These are phyloP conservation scores for Tipula vernalis DNA, from an alignment of 2,888 invertebrate species.

Conservation along the genomic window DNA sequence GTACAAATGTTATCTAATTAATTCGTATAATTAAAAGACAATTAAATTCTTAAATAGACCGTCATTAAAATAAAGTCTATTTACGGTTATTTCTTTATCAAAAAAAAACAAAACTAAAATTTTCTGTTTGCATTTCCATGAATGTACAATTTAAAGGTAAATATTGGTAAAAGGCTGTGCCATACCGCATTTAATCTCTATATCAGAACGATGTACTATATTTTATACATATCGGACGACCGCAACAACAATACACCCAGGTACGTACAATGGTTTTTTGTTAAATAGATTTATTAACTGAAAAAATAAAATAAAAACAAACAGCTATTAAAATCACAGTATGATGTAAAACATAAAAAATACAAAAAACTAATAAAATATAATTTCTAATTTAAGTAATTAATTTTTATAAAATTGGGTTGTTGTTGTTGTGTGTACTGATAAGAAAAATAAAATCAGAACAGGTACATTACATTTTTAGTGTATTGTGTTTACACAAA, in stretches of 20 bases:
- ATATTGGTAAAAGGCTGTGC: background rate
- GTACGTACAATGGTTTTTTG: background rate
- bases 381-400: background rate
- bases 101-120: background rate
- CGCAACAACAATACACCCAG: background rate
- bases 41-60: background rate
- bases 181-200: background rate
- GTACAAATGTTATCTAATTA: background rate
- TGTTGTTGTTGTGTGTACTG: background rate
- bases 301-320: background rate
- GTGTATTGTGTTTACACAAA: too few species aligned
- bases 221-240: background rate
- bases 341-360: background rate
- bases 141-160: background rate
- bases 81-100: background rate
- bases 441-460: background rate
- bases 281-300: background rate
- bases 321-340: background rate
- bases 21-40: background rate
- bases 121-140: background rate
- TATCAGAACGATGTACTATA: background rate
- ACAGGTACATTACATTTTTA: background rate
- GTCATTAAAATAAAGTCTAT: background rate
- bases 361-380: background rate
- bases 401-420: background rate